Base-by-base conservation (phyloP, 37 sponge, comb jelly and placozoan genomes). In the Haliclona indistincta region DNA sequence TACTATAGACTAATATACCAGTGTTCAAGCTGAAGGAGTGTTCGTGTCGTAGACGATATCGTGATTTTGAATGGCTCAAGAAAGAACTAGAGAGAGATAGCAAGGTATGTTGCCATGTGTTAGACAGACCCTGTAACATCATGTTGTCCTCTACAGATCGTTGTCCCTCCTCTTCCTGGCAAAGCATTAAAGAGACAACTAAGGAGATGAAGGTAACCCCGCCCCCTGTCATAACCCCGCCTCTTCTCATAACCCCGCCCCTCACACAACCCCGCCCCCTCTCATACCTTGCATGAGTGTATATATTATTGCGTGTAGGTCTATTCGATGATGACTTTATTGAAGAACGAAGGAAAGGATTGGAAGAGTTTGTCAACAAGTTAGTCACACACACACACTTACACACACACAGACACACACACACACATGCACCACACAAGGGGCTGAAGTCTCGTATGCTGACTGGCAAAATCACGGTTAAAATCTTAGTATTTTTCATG, bases 1-100 rank as follows among this genome's bases (percentile, higher is more conserved):
- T n/a, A n/a, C n/a, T n/a, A n/a, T n/a, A n/a, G 93, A 98, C 99
- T 34, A 98, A 98, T 73, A 93, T 98, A n/a, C 99, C 99, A 28
- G 87, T 98, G 19, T 98, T 98, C 77, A 89, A 90, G 67, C 35
- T 86, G 7, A 88, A 90, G 69, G 99, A 98, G 43, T 84, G 86
- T 0, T 76, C 91, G 0, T 96, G 95, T 1, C 52, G 99, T 49
- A 60, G 99, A 68, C 84, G 99, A 43, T 98, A 98, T 79, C 89
- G 96, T 54, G 99, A 98, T 77, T 98, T 98, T 60, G 99, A 98
- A 79, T 98, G 99, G 99, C 76, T 98, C 41, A 89, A 93, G 68
- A 85, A 80, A 41, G 99, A 98, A 51, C 79, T 98, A 32, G 99
- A 98, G 55, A 86, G 93, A 60, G 95, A 95, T 39, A 95, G 93